Conservation (phyloP, 2,888 invertebrate species). For the Drosophila ustulata region DNA sequence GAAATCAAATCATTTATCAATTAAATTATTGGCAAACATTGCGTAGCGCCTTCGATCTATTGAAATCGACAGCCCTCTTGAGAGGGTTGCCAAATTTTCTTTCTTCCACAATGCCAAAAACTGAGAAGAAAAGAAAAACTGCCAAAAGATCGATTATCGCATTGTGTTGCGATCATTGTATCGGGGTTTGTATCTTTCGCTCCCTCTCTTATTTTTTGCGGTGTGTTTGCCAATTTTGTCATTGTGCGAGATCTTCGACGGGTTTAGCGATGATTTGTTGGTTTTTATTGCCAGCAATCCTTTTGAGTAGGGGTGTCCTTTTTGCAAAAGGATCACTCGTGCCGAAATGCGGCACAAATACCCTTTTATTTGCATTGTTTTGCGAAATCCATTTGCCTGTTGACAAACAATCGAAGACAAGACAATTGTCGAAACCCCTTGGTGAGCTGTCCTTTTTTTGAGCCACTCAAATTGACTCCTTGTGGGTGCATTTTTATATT, state of each 20-base stretch:
- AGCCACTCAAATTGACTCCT: slow-evolving; percentile 44
- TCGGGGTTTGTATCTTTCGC: slow-evolving; percentile 24
- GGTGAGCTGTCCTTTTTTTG: slow-evolving; percentile 24
- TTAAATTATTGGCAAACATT: slow-evolving; percentile 81
- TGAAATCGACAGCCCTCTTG: slow-evolving; percentile 33
- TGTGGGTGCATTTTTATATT: slow-evolving; percentile 57
- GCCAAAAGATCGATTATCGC: slow-evolving; percentile 77
- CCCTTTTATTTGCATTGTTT: slow-evolving; percentile 47
- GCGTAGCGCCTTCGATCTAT: slow-evolving; percentile 62
- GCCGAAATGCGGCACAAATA: slow-evolving; percentile 54
- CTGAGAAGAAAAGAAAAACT: slow-evolving; percentile 44
- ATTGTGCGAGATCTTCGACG: slow-evolving; percentile 46
- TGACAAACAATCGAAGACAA: slow-evolving; percentile 22
- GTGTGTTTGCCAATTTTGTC: slow-evolving; percentile 74
- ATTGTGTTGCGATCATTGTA: slow-evolving; percentile 44
- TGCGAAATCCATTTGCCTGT: slow-evolving; percentile 12
- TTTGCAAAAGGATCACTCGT: slow-evolving; percentile 53
- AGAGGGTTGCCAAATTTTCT: slow-evolving; percentile 60
- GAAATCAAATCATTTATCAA: slow-evolving; percentile 81
- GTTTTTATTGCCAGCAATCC: slow-evolving; percentile 68
- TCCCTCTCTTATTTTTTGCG: slow-evolving; percentile 50
- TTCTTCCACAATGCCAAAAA: slow-evolving; percentile 41
- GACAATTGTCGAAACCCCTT: slow-evolving; percentile 51
- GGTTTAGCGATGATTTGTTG: slow-evolving; percentile 74
- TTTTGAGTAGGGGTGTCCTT: slow-evolving; percentile 31